Conservation (phyloP, 2,888 invertebrate species). For the Troides aeacus region DNA sequence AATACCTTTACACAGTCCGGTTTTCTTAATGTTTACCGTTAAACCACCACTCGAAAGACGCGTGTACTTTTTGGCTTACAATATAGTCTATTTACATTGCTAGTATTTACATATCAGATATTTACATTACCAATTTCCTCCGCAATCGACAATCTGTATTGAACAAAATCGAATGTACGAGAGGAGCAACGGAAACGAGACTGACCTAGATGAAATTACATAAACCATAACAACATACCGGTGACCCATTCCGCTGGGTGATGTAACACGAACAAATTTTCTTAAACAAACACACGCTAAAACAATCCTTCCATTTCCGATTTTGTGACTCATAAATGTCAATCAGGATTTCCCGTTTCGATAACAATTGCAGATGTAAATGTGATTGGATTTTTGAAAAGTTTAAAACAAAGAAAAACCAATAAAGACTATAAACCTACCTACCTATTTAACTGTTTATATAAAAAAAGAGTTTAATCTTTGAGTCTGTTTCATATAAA, state of each 20-base stretch:
- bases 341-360: conserved; percentile 10
- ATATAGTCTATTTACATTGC: no score
- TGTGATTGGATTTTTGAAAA: neutral
- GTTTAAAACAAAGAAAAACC: neutral
- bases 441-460: no score
- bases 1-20: conserved; percentile 32
- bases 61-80: no score
- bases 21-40: conserved; percentile 8
- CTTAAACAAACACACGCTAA: conserved; percentile 38
- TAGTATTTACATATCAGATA: neutral
- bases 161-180: conserved; percentile 7
- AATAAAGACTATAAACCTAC: no score
- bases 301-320: conserved; percentile 26
- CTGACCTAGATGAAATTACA: conserved; percentile 26
- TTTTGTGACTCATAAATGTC: conserved; percentile 28
- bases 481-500: no score
- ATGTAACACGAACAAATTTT: conserved; percentile 47
- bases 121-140: conserved; percentile 14
- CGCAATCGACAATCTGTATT: neutral
- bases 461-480: no score
- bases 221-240: conserved; percentile 35
- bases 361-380: conserved; percentile 21
- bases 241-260: conserved; percentile 47
- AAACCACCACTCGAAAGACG: neutral
- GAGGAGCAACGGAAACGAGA: conserved; percentile 14